These are phyloP conservation scores for Planiliza haematocheilus DNA, from an alignment of 2,113 vertebrate genomes.

Conservation along the genomic window DNA sequence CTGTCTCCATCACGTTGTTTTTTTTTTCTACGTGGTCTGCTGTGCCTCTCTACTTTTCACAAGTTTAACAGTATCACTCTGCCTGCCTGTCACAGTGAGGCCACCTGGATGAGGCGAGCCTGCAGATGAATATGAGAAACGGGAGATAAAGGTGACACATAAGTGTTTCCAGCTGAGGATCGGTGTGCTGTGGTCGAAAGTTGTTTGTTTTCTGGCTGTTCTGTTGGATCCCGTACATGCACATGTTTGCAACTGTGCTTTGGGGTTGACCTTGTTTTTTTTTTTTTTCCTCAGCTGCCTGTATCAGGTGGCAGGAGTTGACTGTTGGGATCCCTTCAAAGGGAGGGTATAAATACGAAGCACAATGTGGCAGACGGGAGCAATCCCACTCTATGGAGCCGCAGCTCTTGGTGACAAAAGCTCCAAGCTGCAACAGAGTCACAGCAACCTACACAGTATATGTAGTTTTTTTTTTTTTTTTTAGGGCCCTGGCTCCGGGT, in stretches of 20 bases:
- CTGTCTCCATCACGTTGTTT: not conserved
- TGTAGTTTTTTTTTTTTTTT: not conserved
- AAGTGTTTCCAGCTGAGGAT: constrained; percentile 55
- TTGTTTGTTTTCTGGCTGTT: constrained; percentile 56
- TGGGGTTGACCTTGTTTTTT: constrained; percentile 72
- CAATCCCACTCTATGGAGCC: constrained; percentile 68
- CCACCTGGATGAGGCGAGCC: constrained; percentile 76
- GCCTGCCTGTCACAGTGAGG: constrained; percentile 33
- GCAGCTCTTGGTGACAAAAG: constrained; percentile 66
- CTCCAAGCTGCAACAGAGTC: constrained; percentile 50
- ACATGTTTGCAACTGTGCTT: constrained; percentile 67
- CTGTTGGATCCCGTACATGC: constrained; percentile 61
- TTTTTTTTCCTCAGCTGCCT: constrained; percentile 68
- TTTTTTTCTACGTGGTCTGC: not conserved
- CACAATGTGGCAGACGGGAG: constrained; percentile 43
- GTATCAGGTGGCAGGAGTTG: constrained; percentile 80
- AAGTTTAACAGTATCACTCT: constrained; percentile 37
- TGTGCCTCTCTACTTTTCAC: constrained; percentile 18
- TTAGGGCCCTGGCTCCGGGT: constrained; percentile 57
- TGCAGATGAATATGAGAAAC: constrained; percentile 57
- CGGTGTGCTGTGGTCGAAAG: constrained; percentile 51
- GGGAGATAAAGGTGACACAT: constrained; percentile 44
- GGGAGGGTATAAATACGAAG: constrained; percentile 81
- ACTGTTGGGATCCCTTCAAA: constrained; percentile 77
- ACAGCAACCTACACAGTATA: constrained; percentile 37